A percentile compares a stretch with the other conserved stretches of the same genome.
Conservation (phyloP, 64 coral and sea anemone species). For the Porites lutea region DNA sequence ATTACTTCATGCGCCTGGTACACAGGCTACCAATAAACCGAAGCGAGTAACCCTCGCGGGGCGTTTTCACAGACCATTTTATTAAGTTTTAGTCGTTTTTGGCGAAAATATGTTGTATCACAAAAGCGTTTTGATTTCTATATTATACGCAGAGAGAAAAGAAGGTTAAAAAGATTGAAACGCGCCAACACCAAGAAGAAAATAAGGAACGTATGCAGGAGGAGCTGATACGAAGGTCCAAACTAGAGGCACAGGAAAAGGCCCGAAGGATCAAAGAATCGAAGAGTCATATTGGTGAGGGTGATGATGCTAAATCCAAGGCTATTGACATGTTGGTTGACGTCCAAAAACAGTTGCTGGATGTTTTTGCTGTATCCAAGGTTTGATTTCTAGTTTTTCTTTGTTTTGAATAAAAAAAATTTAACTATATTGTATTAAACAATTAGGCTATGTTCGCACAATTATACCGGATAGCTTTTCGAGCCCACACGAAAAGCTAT, state of each 20-base stretch:
- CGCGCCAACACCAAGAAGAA: slow-evolving; percentile 53
- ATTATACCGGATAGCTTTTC: too few species aligned
- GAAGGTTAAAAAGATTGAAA: slow-evolving; percentile 78
- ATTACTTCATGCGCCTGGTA: too few species aligned
- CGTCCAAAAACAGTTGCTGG: slow-evolving; percentile 76
- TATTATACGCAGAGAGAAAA: slow-evolving; percentile 65
- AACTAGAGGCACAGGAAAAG: slow-evolving; percentile 71
- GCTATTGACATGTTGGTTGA: slow-evolving; percentile 79
- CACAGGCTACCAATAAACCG: too few species aligned
- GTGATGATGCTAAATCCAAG: slow-evolving; percentile 64
- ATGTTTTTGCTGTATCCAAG: slow-evolving; percentile 55
- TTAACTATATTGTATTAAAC: neutral
- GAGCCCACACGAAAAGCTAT: too few species aligned
- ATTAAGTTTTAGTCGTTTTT: too few species aligned
- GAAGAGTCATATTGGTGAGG: slow-evolving; percentile 28
- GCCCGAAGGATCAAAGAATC: slow-evolving; percentile 75
- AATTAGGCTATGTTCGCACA: neutral
- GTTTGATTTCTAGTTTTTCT: neutral
- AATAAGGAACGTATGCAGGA: slow-evolving; percentile 88
- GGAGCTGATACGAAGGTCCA: slow-evolving; percentile 70
- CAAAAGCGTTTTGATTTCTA: neutral
- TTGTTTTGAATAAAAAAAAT: neutral
- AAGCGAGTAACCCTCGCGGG: too few species aligned
- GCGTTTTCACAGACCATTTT: too few species aligned
- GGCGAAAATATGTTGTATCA: too few species aligned